Conservation (phyloP, 2,797 vertebrate species). For the Pagetopsis macropterus region DNA sequence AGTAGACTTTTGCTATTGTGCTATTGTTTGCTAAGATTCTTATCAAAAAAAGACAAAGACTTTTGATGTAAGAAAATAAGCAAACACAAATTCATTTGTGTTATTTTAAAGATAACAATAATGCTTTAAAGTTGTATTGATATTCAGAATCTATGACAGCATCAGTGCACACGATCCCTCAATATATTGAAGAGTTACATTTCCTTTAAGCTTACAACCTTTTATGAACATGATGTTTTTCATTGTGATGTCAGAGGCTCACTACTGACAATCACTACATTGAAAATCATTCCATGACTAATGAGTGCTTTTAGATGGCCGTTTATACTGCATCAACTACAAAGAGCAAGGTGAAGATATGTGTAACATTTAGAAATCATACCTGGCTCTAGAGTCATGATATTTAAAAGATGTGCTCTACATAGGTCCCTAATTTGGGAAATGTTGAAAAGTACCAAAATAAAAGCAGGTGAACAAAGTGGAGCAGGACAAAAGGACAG, state of each 20-base stretch:
- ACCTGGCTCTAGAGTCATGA: not conserved
- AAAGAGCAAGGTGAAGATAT: slow-evolving; percentile 18
- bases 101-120: slow-evolving; percentile 17
- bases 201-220: not conserved
- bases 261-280: slow-evolving; percentile 3
- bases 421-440: too few species aligned
- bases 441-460: too few species aligned
- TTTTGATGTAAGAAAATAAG: slow-evolving; percentile 3
- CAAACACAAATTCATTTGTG: not conserved
- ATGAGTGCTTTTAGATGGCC: slow-evolving; percentile 25
- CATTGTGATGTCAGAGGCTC: not conserved
- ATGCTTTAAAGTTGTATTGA: not conserved
- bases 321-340: slow-evolving; percentile 10
- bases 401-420: not conserved
- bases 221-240: slow-evolving; percentile 6
- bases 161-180: not conserved
- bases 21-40: slow-evolving; percentile 8
- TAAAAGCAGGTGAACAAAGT: too few species aligned
- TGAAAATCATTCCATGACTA: slow-evolving; percentile 28
- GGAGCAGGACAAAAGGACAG: too few species aligned
- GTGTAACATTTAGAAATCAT: slow-evolving; percentile 5
- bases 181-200: not conserved
- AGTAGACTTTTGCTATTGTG: slow-evolving; percentile 4
- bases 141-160: not conserved
- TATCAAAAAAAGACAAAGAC: slow-evolving; percentile 8